phyloP scores from a whole-genome alignment of 2,888 invertebrate species.

The Coremacera marginata region DNA sequence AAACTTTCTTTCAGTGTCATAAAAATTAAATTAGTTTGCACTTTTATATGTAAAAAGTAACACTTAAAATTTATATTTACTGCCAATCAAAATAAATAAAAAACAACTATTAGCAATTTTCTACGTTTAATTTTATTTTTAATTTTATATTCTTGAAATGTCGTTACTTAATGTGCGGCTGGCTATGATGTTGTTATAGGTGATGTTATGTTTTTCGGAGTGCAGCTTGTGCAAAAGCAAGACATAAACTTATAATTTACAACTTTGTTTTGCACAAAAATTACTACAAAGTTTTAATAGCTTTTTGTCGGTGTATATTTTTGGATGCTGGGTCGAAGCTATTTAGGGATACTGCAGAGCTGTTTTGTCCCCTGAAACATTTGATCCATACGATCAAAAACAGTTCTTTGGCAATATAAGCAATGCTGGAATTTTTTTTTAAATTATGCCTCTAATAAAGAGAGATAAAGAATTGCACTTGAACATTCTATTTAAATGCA shows the following conservation, averaged over 20 bases:
- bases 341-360: too few relatives aligned
- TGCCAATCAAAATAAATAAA: too few relatives aligned
- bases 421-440: too few relatives aligned
- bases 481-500: too few relatives aligned
- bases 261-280: constrained; percentile 56
- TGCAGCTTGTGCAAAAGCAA: constrained; percentile 13
- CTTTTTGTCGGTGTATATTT: neutral
- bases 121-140: neutral
- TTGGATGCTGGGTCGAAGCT: neutral
- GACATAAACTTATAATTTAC: constrained; percentile 64
- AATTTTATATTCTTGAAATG: too few relatives aligned
- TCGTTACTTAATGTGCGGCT: neutral
- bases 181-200: neutral
- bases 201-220: neutral
- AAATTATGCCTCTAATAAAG: too few relatives aligned
- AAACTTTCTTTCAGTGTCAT: too few relatives aligned
- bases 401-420: too few relatives aligned
- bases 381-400: too few relatives aligned
- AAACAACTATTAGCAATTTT: neutral
- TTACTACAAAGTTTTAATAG: neutral
- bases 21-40: too few relatives aligned
- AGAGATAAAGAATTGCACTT: too few relatives aligned
- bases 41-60: neutral
- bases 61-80: too few relatives aligned
- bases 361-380: neutral